phyloP scores from a whole-genome alignment of 2,888 invertebrate species.

The Antheraea assamensis region DNA sequence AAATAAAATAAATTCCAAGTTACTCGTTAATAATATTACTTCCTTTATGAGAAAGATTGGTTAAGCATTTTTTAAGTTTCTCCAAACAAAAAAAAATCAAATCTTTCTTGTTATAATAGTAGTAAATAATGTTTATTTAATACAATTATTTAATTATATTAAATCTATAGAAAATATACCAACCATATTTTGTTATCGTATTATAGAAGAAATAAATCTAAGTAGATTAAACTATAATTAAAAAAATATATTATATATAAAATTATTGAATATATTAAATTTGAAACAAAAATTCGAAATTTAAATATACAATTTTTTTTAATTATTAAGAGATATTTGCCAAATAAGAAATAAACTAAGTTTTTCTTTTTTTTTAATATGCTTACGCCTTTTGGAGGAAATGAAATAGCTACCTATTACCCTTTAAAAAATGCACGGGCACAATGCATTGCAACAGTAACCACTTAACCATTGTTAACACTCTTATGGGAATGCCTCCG shows the following conservation, averaged over 20 bases:
- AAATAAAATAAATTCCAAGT: too few species aligned
- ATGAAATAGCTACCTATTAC: neutral
- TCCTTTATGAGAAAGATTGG: too few species aligned
- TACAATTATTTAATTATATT: neutral
- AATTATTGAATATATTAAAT: neutral
- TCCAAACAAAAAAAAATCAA: too few species aligned
- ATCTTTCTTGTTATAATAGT: too few species aligned
- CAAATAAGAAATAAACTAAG: too few species aligned
- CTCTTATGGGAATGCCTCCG: conserved; percentile 42
- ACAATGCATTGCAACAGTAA: conserved; percentile 21
- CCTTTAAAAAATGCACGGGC: neutral
- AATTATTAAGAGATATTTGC: too few species aligned
- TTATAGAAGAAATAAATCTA: too few species aligned
- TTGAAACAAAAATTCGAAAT: neutral
- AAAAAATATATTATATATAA: neutral
- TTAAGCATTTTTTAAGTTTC: too few species aligned
- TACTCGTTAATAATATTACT: too few species aligned
- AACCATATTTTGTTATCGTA: too few species aligned
- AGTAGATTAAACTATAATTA: neutral
- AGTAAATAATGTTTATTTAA: neutral
- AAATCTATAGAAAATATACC: too few species aligned
- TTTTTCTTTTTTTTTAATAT: too few species aligned
- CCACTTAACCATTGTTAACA: conserved; percentile 39
- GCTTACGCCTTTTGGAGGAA: neutral
- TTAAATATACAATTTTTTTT: neutral